Evolutionary conservation across 2,113 vertebrate genomes (phyloP), one percentile per base, ranked within the genome.

Genomic region (Pseudorectes ferrugineus): DNA sequence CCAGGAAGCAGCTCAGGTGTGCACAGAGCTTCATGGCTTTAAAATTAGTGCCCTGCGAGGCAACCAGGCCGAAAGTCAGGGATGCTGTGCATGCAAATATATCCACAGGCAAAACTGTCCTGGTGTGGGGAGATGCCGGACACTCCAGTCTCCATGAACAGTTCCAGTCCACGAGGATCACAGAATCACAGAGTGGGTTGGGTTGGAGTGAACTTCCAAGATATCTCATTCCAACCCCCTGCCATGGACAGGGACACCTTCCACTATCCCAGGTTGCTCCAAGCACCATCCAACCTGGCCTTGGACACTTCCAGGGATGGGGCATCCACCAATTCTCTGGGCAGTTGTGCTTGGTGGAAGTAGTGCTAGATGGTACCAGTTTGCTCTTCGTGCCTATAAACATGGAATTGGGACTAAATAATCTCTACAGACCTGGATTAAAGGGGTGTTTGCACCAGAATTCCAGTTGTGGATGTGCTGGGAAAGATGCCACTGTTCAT

Each of bases 321-420:
- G 42, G 0, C 10, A 72, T 12, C 26, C 26, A 23, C 35, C 6
- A 19, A 0, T 28, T 43, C 18, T 36, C 31, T 11, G 36, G 31
- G 61, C 35, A 49, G 51, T 14, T 57, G 70, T n/a, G 51, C 35
- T 35, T 4, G 5, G 14, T 66, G 35, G 42, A 31, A 40, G 25
- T 3, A 13, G 25, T 57, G 22, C 49, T 72, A 4, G 36, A 13
- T 36, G 40, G 23, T 35, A 15, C 5, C 40, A 29, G 12, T 57
- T 55, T 57, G 36, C 5, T 66, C 5, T 70, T 52, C 21, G 18
- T 75, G 33, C 14, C 18, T 15, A 5, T 62, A 28, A 52, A 35
- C 5, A 8, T 31, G 29, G 23, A 3, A 16, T 1, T 59, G 12
- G 18, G 43, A 57, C 4, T 52, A n/a, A 74, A 31, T 46, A 49